A percentile compares a stretch with the other conserved stretches of the same genome.
Conservation (phyloP, 2,888 invertebrate species). For the Crioceris asparagi region DNA sequence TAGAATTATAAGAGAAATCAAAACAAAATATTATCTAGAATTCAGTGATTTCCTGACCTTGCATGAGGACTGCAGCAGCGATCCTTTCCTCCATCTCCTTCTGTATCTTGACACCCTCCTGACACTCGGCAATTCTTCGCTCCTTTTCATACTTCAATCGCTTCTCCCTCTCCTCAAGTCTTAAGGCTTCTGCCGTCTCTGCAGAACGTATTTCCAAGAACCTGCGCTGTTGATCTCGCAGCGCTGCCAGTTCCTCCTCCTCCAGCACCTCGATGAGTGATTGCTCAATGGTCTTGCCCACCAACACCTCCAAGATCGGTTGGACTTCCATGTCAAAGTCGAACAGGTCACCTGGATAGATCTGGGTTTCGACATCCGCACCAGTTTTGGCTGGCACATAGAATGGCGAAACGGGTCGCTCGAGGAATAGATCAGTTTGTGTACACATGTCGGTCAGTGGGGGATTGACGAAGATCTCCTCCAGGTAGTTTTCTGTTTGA, state of each 20-base stretch:
- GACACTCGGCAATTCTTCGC: conserved; percentile 60
- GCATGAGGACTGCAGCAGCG: conserved; percentile 71
- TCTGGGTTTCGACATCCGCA: conserved; percentile 64
- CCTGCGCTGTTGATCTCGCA: conserved; percentile 68
- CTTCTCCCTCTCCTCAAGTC: conserved; percentile 70
- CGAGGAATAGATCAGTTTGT: conserved; percentile 71
- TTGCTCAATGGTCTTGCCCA: conserved; percentile 84
- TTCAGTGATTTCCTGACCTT: too few species aligned
- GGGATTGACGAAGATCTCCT: conserved; percentile 70
- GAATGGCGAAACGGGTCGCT: conserved; percentile 69
- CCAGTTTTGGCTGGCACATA: conserved; percentile 74
- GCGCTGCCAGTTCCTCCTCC: conserved; percentile 79
- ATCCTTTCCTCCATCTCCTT: conserved; percentile 65
- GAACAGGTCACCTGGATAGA: conserved; percentile 82
- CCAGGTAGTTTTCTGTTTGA: conserved; percentile 83
- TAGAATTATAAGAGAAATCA: too few species aligned
- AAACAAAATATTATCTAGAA: too few species aligned
- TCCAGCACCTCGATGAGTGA: conserved; percentile 82
- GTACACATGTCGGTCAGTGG: conserved; percentile 67
- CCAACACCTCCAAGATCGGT: conserved; percentile 78
- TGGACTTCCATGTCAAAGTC: conserved; percentile 88
- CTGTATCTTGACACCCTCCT: conserved; percentile 50
- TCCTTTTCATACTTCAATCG: conserved; percentile 61
- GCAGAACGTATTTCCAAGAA: conserved; percentile 63
- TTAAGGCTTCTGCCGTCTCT: conserved; percentile 61